These are phyloP conservation scores for Belgica antarctica DNA, from an alignment of 2,888 invertebrate genomes.

Conservation along the genomic window DNA sequence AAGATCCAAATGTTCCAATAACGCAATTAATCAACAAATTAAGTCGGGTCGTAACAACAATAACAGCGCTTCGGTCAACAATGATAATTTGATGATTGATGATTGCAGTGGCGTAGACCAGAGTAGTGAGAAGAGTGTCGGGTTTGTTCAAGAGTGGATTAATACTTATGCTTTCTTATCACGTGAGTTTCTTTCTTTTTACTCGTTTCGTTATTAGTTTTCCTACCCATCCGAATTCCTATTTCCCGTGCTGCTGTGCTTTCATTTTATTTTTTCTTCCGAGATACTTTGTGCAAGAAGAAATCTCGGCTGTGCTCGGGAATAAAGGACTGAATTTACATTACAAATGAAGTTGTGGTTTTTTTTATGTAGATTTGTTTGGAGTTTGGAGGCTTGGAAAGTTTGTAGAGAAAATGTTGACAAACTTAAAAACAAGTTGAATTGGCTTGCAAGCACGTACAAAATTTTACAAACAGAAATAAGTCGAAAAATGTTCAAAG, in stretches of 20 bases:
- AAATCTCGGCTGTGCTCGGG: too few species aligned
- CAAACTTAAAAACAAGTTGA: too few species aligned
- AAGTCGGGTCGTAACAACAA: constrained; percentile 23
- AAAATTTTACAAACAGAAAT: too few species aligned
- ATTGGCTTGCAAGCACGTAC: too few species aligned
- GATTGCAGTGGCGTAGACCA: constrained; percentile 28
- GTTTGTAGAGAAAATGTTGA: too few species aligned
- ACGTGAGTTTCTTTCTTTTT: constrained; percentile 59
- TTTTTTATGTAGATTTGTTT: too few species aligned
- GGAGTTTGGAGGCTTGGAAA: too few species aligned
- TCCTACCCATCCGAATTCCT: neutral
- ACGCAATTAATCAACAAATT: constrained; percentile 38
- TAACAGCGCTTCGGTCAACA: constrained; percentile 33
- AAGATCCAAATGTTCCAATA: constrained; percentile 34
- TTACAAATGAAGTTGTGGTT: too few species aligned
- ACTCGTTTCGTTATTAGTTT: constrained; percentile 38
- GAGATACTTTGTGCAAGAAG: too few species aligned
- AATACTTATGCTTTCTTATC: constrained; percentile 66
- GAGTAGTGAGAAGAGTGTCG: constrained; percentile 57
- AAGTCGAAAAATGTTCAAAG: too few species aligned
- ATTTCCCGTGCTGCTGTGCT: neutral
- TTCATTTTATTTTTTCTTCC: neutral
- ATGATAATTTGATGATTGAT: constrained; percentile 42
- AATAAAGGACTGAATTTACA: too few species aligned
- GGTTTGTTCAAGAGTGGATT: constrained; percentile 70